A percentile compares a stretch with the other conserved stretches of the same genome.
These are phyloP conservation scores for Periophthalmus modestus DNA, from an alignment of 2,113 vertebrate genomes.

Conservation along the genomic window DNA sequence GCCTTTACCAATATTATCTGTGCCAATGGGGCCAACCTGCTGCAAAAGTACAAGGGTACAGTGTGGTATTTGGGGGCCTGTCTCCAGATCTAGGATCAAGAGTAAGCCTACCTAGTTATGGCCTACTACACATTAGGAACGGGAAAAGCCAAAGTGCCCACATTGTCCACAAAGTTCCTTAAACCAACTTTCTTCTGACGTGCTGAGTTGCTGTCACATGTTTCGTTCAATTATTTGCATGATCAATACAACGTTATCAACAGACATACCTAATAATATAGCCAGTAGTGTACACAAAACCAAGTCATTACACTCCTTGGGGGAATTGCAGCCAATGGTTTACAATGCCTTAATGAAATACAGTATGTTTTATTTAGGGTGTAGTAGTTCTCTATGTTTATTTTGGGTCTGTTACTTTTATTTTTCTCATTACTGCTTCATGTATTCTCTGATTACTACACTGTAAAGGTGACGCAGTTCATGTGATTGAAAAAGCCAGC, in stretches of 20 bases:
- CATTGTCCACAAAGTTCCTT: not conserved
- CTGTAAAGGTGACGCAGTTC: conserved; percentile 65
- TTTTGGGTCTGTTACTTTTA: conserved; percentile 43
- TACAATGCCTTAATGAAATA: conserved; percentile 69
- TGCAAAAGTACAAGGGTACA: not conserved
- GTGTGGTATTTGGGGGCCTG: not conserved
- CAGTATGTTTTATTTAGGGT: conserved; percentile 52
- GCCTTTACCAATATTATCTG: no score
- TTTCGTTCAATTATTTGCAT: not conserved
- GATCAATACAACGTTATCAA: conserved; percentile 11
- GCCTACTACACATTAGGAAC: not conserved
- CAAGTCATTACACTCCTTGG: conserved; percentile 51
- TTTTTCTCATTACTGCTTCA: conserved; percentile 58
- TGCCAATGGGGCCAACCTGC: no score
- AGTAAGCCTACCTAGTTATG: no score
- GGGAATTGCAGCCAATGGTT: conserved; percentile 63
- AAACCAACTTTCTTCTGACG: not conserved
- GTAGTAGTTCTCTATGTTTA: conserved; percentile 49
- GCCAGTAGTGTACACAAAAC: conserved; percentile 27
- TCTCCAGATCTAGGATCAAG: not conserved
- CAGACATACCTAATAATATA: conserved; percentile 30
- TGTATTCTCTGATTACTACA: conserved; percentile 66
- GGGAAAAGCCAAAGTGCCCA: not conserved
- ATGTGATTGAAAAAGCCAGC: conserved; percentile 44
- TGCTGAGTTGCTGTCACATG: not conserved